Evolutionary conservation across 2,888 invertebrate genomes (phyloP).

Genomic region (Acronicta psi): DNA sequence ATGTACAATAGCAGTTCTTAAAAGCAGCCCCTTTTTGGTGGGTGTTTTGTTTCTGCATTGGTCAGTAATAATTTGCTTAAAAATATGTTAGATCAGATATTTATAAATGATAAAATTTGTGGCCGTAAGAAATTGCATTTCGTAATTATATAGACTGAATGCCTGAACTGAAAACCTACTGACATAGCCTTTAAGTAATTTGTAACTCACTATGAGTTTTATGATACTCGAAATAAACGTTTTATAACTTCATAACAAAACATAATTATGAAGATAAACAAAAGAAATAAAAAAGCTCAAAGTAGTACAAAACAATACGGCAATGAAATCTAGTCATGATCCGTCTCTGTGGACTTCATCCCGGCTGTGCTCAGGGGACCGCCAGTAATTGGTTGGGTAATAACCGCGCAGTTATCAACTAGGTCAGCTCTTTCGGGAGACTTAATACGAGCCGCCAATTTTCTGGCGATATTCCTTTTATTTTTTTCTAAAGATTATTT

Average conservation of each 20-base stretch:
- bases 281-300: slow-evolving; percentile 2
- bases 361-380: slow-evolving; percentile 10
- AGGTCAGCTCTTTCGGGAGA: slow-evolving; percentile 47
- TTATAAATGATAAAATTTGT: no score
- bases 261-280: background rate
- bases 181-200: no score
- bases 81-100: no score
- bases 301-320: background rate
- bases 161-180: no score
- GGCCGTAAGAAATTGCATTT: no score
- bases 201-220: no score
- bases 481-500: slow-evolving; percentile 10
- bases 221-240: no score
- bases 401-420: slow-evolving; percentile 42
- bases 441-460: slow-evolving; percentile 34
- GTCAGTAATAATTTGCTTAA: no score
- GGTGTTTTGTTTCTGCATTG: no score
- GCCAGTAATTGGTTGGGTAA: slow-evolving; percentile 51
- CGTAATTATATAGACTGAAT: no score
- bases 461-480: slow-evolving; percentile 15
- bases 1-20: slow-evolving; percentile 3
- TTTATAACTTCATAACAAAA: no score
- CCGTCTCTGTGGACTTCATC: slow-evolving; percentile 1
- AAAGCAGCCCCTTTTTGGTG: no score
- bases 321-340: slow-evolving; percentile 6